Percentiles rank a stretch among this genome's conserved stretches.
Evolutionary conservation across 2,888 invertebrate species (phyloP).

Genomic region (Caenorhabditis zanzibari): DNA sequence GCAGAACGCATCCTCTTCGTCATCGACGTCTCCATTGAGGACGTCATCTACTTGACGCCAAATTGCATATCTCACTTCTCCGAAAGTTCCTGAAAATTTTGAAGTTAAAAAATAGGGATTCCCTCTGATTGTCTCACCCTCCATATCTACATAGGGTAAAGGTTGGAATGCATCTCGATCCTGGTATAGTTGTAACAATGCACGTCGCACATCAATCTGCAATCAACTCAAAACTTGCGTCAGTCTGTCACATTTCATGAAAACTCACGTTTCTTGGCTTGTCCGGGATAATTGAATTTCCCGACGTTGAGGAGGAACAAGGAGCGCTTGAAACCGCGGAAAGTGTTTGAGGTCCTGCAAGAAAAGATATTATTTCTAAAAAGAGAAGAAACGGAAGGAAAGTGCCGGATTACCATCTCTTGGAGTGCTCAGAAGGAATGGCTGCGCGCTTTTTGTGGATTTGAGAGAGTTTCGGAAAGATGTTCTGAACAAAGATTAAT

Average conservation of each 20-base stretch:
- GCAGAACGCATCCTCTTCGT: constrained; percentile 79
- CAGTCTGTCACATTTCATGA: constrained; percentile 47
- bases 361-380: not conserved
- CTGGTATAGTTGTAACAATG: constrained; percentile 78
- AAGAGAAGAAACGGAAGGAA: constrained; percentile 5
- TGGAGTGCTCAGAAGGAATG: constrained; percentile 68
- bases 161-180: constrained; percentile 81
- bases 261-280: constrained; percentile 67
- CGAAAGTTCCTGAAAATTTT: constrained; percentile 77
- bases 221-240: constrained; percentile 48
- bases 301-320: constrained; percentile 63
- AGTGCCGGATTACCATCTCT: constrained; percentile 55
- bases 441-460: constrained; percentile 68
- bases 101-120: not conserved
- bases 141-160: constrained; percentile 77
- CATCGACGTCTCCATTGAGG: constrained; percentile 80
- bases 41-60: constrained; percentile 80
- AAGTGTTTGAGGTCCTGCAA: constrained; percentile 51
- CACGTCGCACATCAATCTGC: constrained; percentile 72
- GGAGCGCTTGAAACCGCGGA: constrained; percentile 64
- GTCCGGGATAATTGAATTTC: constrained; percentile 66
- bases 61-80: constrained; percentile 82
- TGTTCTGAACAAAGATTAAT: constrained; percentile 60
- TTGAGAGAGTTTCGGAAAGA: constrained; percentile 70
- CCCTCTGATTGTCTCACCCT: constrained; percentile 67